Evolutionary conservation across 2,888 invertebrate genomes (phyloP), one percentile per base, ranked within the genome.

Genomic region (Agrochola circellaris): DNA sequence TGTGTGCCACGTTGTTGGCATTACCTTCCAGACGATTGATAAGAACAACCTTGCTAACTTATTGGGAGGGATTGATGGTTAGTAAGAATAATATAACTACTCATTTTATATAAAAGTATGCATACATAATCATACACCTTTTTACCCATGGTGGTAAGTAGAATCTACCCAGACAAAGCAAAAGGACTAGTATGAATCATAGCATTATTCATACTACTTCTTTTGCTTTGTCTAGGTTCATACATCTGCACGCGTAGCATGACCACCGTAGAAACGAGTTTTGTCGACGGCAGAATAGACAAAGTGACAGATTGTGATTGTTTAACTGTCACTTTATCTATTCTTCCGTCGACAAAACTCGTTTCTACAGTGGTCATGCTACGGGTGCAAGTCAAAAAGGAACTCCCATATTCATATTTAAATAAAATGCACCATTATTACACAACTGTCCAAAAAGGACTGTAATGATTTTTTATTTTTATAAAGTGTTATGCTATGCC

Each of bases 1-100:
- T 97, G 99, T 99, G 13, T 99, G 99, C 87, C 99, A 99, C 93
- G 99, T 99, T 65, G 98, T 99, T 61, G 99, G 99, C 84, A 99
- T 99, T 75, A 99, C 99, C 1, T 99, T 99, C 97, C 99, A 99
- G 95, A 98, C 98, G 3, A 99, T 99, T 91, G 98, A 98, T 83
- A 98, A 98, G 91, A 97, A 97, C 75, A 97, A 98, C 83, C 96
- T 99, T 65, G 97, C 98, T 73, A 98, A 98, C 91, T 96, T 99
- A 58, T 97, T 99, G 72, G 99, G 99, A 69, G 98, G 98, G 86
- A 98, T 99, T 91, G 98, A 99, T 95, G 99, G 98, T 98, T 93
- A 92, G 94, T 92, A 71, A 30, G 48, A 26, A 26, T 65, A 65
- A 23, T 66, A n/a, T n/a, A 48, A 26, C 6, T 58, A 48, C n/a